Base-by-base conservation (phyloP, 2,888 invertebrate species). In the Pardosa pseudoannulata region DNA sequence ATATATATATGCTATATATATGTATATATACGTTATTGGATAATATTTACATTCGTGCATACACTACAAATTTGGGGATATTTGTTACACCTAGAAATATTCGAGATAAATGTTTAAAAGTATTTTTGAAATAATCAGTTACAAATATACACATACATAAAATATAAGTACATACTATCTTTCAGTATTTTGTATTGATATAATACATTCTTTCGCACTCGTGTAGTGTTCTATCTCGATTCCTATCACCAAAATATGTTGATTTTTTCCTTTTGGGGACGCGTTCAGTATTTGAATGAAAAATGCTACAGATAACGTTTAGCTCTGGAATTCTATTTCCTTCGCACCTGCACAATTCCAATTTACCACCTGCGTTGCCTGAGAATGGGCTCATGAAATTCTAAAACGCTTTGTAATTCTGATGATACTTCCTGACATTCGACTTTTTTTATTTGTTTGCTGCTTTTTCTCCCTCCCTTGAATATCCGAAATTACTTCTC, bases 331-430 rank as follows among this genome's bases (percentile, higher is more conserved):
- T 46, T 6, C 46, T 46, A 46, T 46, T 46, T 46, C 46, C 16
- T 16, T 46, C 16, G 9, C 46, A 46, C 46, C 62, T 9, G 27
- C 62, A 62, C 28, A 7, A 62, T 80, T 72, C 79, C 79, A 73
- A 73, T 74, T 74, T 81, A 67, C 73, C 80, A 81, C 80, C 80
- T 81, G 80, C 80, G 27, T 36, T 23, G 27, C 50, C 16, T 56
- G 56, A 31, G 74, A 67, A 81, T 74, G 65, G 74, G 73, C 74
- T 81, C 80, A 81, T 81, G 80, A 81, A 81, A 81, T 81, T 81
- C 80, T 81, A 81, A 81, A 74, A 71, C 67, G 46, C 46, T 46
- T 46, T 46, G 46, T 46, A 46, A 46, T 46, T 46, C 46, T 16
- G 46, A 46, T 2, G 46, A 46, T 46, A 46, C 2, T 46, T 46